phyloP scores from a whole-genome alignment of 2,888 invertebrate genomes.

The Priocnemis perturbator region DNA sequence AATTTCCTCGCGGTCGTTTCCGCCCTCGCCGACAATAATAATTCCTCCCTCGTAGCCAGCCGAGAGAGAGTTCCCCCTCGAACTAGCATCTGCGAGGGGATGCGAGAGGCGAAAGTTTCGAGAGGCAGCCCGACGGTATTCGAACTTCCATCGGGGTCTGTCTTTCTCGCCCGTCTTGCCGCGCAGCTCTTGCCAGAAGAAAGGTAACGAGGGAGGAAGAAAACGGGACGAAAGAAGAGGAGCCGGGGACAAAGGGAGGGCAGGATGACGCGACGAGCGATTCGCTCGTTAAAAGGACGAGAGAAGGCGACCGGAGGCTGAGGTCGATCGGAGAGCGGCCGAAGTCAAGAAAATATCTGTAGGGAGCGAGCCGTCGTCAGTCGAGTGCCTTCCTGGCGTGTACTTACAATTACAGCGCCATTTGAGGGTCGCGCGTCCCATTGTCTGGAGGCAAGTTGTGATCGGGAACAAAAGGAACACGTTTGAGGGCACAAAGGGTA shows the following conservation, averaged over 20 bases:
- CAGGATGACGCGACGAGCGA: background rate
- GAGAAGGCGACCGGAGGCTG: background rate
- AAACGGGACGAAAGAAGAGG: no score
- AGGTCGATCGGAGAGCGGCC: background rate
- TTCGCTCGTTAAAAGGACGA: background rate
- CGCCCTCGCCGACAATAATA: no score
- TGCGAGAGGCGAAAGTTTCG: no score
- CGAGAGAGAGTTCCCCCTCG: no score
- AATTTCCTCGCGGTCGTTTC: no score
- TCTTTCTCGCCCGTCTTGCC: no score
- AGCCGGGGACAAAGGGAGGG: background rate
- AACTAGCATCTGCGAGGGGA: no score
- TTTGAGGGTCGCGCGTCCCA: constrained; percentile 40
- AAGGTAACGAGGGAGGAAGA: background rate
- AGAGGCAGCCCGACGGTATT: no score
- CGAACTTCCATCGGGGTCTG: no score
- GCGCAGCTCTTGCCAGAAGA: background rate
- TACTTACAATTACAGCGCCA: constrained; percentile 44
- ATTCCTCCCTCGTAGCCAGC: no score
- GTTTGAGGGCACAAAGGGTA: constrained; percentile 29
- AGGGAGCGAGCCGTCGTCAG: background rate
- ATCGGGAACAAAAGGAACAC: constrained; percentile 47
- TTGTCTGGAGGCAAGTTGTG: constrained; percentile 45
- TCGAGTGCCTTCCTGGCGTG: constrained; percentile 18
- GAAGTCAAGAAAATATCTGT: constrained; percentile 1